phyloP scores from a whole-genome alignment of 2,797 vertebrate species.

The Choloepus didactylus region DNA sequence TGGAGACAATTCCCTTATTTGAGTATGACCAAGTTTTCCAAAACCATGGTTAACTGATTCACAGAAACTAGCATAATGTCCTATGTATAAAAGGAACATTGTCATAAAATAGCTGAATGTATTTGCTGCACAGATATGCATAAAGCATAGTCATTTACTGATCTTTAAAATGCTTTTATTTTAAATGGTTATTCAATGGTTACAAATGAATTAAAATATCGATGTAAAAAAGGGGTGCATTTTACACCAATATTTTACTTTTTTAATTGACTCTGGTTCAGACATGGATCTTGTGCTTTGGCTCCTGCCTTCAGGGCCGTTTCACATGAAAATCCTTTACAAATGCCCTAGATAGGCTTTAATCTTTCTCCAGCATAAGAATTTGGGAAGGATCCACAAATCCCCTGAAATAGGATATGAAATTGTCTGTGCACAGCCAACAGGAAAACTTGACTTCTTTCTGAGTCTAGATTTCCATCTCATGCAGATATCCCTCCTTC shows the following conservation, averaged over 20 bases:
- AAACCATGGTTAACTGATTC: constrained; percentile 30
- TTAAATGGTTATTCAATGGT: background rate
- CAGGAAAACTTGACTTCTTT: background rate
- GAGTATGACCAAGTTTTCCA: constrained; percentile 20
- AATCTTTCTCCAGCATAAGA: background rate
- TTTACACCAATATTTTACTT: background rate
- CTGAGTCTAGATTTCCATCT: background rate
- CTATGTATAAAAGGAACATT: background rate
- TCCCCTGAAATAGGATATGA: background rate
- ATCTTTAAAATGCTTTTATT: background rate
- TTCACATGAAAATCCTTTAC: background rate
- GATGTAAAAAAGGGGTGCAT: background rate
- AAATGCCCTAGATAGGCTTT: background rate
- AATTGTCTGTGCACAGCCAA: background rate
- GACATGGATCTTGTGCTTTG: background rate
- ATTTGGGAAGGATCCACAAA: background rate
- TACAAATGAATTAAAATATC: background rate
- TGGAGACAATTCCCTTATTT: background rate
- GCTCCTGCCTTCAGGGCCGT: background rate
- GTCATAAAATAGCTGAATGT: background rate
- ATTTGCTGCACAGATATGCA: background rate
- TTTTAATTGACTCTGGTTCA: background rate
- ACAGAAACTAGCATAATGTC: background rate
- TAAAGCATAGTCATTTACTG: background rate
- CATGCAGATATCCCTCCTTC: background rate